Percentiles rank a stretch among this genome's conserved stretches.
Evolutionary conservation across 2,113 vertebrate species (phyloP).

Genomic region (Crotalus viridis): DNA sequence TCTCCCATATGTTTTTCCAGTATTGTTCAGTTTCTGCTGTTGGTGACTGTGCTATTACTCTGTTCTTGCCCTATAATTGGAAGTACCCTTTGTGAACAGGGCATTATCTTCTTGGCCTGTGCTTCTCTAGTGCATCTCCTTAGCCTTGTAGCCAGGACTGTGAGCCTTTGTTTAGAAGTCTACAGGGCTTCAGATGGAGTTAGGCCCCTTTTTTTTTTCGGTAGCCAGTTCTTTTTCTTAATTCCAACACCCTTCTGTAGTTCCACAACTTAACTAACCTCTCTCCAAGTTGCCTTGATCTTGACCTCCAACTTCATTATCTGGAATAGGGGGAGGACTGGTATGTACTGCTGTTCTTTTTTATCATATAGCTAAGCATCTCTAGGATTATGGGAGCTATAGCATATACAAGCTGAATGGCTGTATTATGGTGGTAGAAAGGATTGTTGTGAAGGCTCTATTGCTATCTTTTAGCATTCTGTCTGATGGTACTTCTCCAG

Average conservation of each 20-base stretch:
- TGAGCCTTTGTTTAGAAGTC: not conserved
- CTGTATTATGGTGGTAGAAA: not conserved
- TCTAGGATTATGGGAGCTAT: not conserved
- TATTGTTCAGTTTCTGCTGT: not conserved
- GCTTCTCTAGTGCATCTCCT: not conserved
- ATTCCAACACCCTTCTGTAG: not conserved
- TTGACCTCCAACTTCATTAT: not conserved
- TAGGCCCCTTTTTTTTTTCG: not conserved
- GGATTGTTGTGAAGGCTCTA: not conserved
- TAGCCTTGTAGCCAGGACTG: not conserved
- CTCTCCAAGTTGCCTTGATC: not conserved
- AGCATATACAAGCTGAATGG: not conserved
- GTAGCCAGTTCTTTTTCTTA: not conserved
- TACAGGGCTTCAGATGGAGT: not conserved
- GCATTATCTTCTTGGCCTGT: not conserved
- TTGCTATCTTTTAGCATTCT: not conserved
- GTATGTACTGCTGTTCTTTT: not conserved
- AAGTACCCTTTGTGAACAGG: not conserved
- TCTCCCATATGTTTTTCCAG: not conserved
- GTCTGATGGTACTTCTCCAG: not conserved
- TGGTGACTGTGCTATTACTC: not conserved
- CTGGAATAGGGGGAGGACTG: not conserved
- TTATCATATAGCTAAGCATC: not conserved
- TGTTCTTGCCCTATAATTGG: not conserved
- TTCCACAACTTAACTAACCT: not conserved